phyloP scores from a whole-genome alignment of 1,140 invertebrate species.

The Drosophila sulfurigaster region DNA sequence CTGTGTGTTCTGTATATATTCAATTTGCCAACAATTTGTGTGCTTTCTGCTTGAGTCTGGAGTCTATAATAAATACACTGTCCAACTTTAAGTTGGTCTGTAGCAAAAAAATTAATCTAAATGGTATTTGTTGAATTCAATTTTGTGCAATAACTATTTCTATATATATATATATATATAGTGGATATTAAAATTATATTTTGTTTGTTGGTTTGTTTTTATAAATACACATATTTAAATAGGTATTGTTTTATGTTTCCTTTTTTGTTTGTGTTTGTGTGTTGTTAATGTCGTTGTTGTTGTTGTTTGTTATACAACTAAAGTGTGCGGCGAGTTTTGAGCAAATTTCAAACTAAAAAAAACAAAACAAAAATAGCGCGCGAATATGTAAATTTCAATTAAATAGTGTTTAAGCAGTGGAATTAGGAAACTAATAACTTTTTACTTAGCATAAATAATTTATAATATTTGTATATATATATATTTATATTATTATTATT shows the following conservation, averaged over 20 bases:
- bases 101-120: constrained; percentile 33
- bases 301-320: constrained; percentile 6
- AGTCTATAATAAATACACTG: constrained; percentile 45
- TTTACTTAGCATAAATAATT: constrained; percentile 77
- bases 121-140: constrained; percentile 51
- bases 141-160: constrained; percentile 29
- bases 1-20: background rate
- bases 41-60: background rate
- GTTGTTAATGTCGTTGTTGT: background rate
- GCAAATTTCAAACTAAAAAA: constrained; percentile 43
- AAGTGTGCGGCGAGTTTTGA: constrained; percentile 17
- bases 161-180: constrained; percentile 19
- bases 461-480: constrained; percentile 59
- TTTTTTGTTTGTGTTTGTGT: background rate
- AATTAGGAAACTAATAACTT: constrained; percentile 72
- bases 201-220: constrained; percentile 15
- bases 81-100: constrained; percentile 41
- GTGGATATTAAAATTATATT: constrained; percentile 62
- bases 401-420: constrained; percentile 57
- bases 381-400: constrained; percentile 46
- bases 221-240: constrained; percentile 69
- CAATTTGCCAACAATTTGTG: constrained; percentile 14
- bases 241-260: constrained; percentile 11
- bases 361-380: constrained; percentile 35
- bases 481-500: constrained; percentile 26